Conservation (phyloP, 2,797 vertebrate genomes). For the Heterohyrax brucei region DNA sequence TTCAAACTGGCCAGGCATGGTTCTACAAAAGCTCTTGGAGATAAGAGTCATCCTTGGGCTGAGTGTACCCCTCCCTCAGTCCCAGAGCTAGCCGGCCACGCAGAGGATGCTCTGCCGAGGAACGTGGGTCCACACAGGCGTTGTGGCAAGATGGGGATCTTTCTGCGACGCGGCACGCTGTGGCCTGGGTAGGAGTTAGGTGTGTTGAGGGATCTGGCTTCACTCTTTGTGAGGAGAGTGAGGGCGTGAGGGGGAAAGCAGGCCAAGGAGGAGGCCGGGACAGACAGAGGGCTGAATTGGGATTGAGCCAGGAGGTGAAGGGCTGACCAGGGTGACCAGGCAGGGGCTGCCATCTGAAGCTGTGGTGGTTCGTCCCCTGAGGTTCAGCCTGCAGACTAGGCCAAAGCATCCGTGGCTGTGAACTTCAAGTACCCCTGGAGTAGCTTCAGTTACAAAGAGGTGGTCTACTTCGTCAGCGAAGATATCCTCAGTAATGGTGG, state of each 20-base stretch:
- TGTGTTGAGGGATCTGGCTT: neutral
- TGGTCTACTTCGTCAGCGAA: slow-evolving; percentile 60
- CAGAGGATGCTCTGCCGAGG: no score
- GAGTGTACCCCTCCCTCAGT: no score
- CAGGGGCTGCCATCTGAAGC: neutral
- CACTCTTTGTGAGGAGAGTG: neutral
- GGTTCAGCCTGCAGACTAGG: neutral
- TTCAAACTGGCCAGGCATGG: neutral
- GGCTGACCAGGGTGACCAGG: no score
- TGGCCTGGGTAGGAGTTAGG: neutral
- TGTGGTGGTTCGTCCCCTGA: neutral
- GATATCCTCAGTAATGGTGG: slow-evolving; percentile 50
- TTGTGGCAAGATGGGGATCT: neutral
- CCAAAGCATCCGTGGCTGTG: neutral
- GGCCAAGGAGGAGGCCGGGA: neutral
- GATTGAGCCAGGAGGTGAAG: neutral
- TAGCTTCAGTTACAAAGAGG: slow-evolving; percentile 55
- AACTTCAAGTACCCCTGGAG: neutral
- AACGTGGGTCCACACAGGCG: neutral
- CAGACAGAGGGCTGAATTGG: neutral
- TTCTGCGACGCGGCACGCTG: neutral
- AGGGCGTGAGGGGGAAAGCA: no score
- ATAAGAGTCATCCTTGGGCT: no score
- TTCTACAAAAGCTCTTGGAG: no score
- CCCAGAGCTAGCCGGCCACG: no score